Conservation (phyloP, 2,888 invertebrate genomes). For the Biston betularia region DNA sequence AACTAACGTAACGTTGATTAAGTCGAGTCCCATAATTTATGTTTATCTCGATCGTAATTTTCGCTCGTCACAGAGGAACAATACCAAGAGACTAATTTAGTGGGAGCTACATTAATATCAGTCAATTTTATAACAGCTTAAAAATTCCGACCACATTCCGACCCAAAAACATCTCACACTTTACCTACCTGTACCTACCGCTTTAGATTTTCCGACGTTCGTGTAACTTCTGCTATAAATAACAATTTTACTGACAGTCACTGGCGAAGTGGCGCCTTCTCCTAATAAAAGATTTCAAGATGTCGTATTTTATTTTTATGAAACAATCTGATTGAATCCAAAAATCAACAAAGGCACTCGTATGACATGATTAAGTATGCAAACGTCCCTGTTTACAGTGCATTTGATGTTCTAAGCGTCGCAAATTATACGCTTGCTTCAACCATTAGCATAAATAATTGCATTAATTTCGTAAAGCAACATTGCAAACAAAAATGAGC, state of each 20-base stretch:
- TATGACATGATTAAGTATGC: slow-evolving; percentile 31
- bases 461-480: slow-evolving; percentile 55
- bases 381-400: slow-evolving; percentile 32
- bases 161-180: slow-evolving; percentile 17
- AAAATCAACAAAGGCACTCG: slow-evolving; percentile 25
- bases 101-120: slow-evolving; percentile 13
- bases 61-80: slow-evolving; percentile 1
- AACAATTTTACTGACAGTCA: slow-evolving; percentile 21
- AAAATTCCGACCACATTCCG: slow-evolving; percentile 20
- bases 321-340: slow-evolving; percentile 30
- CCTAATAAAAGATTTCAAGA: slow-evolving; percentile 31
- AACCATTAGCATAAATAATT: slow-evolving; percentile 55
- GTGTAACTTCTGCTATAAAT: slow-evolving; percentile 22
- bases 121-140: slow-evolving; percentile 21
- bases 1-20: slow-evolving; percentile 4
- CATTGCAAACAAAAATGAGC: slow-evolving; percentile 47
- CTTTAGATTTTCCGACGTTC: slow-evolving; percentile 15
- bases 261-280: slow-evolving; percentile 29
- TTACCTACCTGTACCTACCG: slow-evolving; percentile 5
- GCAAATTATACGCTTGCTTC: slow-evolving; percentile 42
- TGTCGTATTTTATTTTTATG: slow-evolving; percentile 27
- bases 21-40: slow-evolving; percentile 5
- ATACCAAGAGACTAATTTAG: background rate
- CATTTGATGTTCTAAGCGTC: slow-evolving; percentile 39
- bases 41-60: slow-evolving; percentile 4